phyloP scores from a whole-genome alignment of 2,888 invertebrate genomes.

The Venustoraphidia nigricollis region DNA sequence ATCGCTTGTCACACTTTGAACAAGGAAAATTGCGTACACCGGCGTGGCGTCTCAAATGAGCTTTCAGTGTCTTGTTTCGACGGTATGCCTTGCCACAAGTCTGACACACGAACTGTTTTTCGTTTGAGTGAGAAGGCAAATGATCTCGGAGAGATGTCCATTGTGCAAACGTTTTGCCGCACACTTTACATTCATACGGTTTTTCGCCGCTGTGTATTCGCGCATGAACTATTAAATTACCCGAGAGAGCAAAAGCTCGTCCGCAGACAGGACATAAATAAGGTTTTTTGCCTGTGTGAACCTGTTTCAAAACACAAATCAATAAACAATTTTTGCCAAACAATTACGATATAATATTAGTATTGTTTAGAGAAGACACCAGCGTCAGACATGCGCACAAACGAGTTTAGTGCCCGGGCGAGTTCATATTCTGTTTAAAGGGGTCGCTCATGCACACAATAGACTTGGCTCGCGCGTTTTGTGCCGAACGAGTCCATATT shows the following conservation, averaged over 20 bases:
- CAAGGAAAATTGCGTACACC: neutral
- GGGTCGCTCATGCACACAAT: no score
- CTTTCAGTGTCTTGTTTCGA: neutral
- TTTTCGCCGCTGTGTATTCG: constrained; percentile 15
- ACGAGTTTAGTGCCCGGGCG: no score
- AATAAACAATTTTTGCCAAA: no score
- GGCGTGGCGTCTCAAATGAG: neutral
- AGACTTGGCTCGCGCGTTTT: no score
- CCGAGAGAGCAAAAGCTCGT: constrained; percentile 6
- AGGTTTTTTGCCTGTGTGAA: constrained; percentile 2
- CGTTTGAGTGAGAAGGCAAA: neutral
- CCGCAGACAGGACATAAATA: constrained; percentile 7
- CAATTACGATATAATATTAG: no score
- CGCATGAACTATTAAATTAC: constrained; percentile 11
- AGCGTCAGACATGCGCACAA: no score
- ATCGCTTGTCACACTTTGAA: neutral
- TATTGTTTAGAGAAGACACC: no score
- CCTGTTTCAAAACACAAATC: constrained; percentile 14
- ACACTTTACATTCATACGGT: constrained; percentile 15
- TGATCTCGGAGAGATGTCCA: neutral
- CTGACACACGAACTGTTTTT: neutral
- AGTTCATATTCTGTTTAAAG: no score
- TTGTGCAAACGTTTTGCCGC: constrained; percentile 8
- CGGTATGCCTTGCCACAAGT: neutral
- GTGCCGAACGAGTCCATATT: no score